These are phyloP conservation scores for Etheostoma perlongum DNA, from an alignment of 2,797 vertebrate species.

Conservation along the genomic window DNA sequence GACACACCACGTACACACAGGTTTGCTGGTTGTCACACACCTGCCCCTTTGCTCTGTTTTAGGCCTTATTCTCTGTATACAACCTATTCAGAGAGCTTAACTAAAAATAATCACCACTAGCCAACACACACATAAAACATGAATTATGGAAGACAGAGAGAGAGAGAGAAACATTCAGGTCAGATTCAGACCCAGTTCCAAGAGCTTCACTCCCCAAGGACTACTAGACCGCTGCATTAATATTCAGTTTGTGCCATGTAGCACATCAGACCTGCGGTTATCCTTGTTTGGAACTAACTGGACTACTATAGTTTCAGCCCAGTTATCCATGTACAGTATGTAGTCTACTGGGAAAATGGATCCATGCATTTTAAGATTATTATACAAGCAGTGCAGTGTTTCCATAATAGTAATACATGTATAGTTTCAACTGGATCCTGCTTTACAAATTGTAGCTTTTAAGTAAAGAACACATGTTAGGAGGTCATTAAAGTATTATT, in stretches of 20 bases:
- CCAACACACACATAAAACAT: slow-evolving; percentile 71
- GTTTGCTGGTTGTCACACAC: slow-evolving; percentile 56
- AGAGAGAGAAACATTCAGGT: slow-evolving; percentile 77
- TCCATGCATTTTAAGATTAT: slow-evolving; percentile 42
- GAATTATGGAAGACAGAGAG: slow-evolving; percentile 78
- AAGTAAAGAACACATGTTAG: not conserved
- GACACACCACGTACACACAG: slow-evolving; percentile 39
- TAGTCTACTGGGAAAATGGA: not conserved
- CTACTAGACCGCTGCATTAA: slow-evolving; percentile 74
- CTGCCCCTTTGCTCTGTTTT: slow-evolving; percentile 59
- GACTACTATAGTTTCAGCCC: slow-evolving; percentile 28
- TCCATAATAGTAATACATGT: slow-evolving; percentile 14
- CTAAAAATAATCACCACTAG: slow-evolving; percentile 80
- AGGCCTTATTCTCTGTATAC: slow-evolving; percentile 35
- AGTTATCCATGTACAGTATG: slow-evolving; percentile 5
- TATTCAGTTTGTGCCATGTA: slow-evolving; percentile 75
- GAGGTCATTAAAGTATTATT: slow-evolving; percentile 5
- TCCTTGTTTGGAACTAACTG: slow-evolving; percentile 41
- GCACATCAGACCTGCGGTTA: slow-evolving; percentile 53
- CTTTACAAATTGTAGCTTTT: not conserved
- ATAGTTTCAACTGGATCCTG: slow-evolving; percentile 23
- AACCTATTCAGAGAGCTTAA: slow-evolving; percentile 43
- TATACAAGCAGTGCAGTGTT: slow-evolving; percentile 44
- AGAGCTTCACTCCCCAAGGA: slow-evolving; percentile 75
- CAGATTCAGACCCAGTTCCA: slow-evolving; percentile 83